Evolutionary conservation across 2,113 vertebrate species (phyloP).

Genomic region (Varanus salvator): DNA sequence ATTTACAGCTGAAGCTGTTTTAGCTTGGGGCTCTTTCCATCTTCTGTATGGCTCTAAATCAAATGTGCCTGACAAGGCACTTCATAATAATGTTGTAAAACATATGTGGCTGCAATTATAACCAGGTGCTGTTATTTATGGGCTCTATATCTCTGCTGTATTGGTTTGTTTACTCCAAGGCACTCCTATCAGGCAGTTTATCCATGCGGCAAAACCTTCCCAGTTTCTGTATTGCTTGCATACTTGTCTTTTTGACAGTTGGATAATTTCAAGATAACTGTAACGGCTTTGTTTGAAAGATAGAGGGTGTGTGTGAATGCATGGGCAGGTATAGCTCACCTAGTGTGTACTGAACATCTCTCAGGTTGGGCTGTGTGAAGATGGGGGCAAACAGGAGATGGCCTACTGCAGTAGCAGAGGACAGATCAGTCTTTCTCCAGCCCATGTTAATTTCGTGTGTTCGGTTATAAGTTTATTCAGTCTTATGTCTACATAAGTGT

Average conservation of each 20-base stretch:
- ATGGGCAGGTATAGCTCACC: background rate
- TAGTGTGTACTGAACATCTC: background rate
- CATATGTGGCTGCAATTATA: constrained; percentile 36
- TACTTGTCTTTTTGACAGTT: constrained; percentile 12
- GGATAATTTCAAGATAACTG: constrained; percentile 13
- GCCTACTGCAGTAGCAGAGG: background rate
- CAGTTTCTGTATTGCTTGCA: background rate
- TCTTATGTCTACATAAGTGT: background rate
- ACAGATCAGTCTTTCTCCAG: no score
- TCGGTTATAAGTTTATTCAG: background rate
- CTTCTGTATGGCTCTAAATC: constrained; percentile 30
- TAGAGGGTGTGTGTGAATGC: background rate
- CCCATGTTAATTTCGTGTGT: background rate
- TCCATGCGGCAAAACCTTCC: constrained; percentile 1
- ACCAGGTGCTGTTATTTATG: constrained; percentile 40
- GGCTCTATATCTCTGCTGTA: constrained; percentile 16
- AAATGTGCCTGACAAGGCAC: constrained; percentile 21
- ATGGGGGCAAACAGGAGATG: no score
- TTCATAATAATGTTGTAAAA: constrained; percentile 45
- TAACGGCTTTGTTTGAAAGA: background rate
- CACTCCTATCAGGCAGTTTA: constrained; percentile 4
- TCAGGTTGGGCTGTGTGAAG: background rate
- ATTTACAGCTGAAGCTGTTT: constrained; percentile 29
- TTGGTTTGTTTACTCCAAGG: constrained; percentile 29
- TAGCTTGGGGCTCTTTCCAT: constrained; percentile 1